Percentiles rank a stretch among this genome's conserved stretches.
phyloP scores from a whole-genome alignment of 2,797 vertebrate genomes.

The Alosa sapidissima region DNA sequence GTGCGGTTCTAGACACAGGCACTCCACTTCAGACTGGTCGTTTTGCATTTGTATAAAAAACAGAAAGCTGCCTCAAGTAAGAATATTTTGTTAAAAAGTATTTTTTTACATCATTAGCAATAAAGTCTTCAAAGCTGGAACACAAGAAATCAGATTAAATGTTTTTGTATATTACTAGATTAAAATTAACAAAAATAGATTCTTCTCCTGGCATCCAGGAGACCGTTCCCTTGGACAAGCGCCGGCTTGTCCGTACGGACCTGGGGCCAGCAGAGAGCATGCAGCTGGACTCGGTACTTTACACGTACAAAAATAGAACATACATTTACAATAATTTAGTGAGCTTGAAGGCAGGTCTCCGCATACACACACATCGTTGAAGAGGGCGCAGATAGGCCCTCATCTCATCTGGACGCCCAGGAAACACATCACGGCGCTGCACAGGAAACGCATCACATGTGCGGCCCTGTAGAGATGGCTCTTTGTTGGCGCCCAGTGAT shows the following conservation, averaged over 20 bases:
- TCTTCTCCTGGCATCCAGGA: slow-evolving; percentile 80
- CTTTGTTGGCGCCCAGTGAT: neutral
- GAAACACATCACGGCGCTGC: neutral
- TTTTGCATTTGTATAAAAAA: slow-evolving; percentile 80
- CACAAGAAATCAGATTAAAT: slow-evolving; percentile 75
- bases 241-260: slow-evolving; percentile 89
- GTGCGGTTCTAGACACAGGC: neutral
- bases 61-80: slow-evolving; percentile 86
- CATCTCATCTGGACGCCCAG: neutral
- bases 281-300: slow-evolving; percentile 60
- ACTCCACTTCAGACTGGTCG: slow-evolving; percentile 69
- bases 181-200: slow-evolving; percentile 94
- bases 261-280: neutral
- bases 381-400: neutral
- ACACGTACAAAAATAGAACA: slow-evolving; percentile 67
- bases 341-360: slow-evolving; percentile 76
- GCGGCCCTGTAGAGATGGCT: neutral
- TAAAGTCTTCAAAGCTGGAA: slow-evolving; percentile 76
- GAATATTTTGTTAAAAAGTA: slow-evolving; percentile 76
- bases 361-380: neutral
- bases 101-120: slow-evolving; percentile 81
- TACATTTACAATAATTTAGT: slow-evolving; percentile 82
- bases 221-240: slow-evolving; percentile 77
- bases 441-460: neutral
- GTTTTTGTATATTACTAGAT: slow-evolving; percentile 78